Evolutionary conservation across 2,113 vertebrate genomes (phyloP), one percentile per base, ranked within the genome.

Genomic region (Notechis scutatus): DNA sequence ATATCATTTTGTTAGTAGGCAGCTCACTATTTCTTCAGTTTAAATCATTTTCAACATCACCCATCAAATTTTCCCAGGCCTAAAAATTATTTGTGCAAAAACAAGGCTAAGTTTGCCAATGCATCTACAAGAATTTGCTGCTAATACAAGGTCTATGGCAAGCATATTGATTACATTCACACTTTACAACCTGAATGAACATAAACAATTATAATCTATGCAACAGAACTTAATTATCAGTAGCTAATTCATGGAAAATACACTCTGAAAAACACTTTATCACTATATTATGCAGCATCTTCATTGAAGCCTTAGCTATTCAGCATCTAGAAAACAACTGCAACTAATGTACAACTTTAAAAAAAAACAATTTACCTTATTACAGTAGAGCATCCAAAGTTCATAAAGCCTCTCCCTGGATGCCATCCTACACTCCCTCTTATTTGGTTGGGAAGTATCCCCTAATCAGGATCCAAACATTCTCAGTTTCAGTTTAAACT

Each of bases 381-480:
- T 98, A 97, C 98, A 99, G 96, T 99, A 99, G 92, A 99, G 98
- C 99, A 99, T 99, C 99, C 99, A 99, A 93, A 99, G 98, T 97
- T 99, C 99, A 95, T 99, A 99, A 86, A 99, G 98, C 95, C 99
- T 98, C 96, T 99, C 99, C 85, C 98, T 98, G 96, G 99, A 99
- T 96, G 99, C 99, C 99, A 99, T 99, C 97, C 97, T 98, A 96
- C 94, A 91, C 89, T 91, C 96, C 64, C 92, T 95, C 94, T 91
- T 93, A 91, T 90, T 94, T 92, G 93, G 93, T 54, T 93, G n/a
- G 92, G 81, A 95, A 88, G 93, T 57, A 92, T 85, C 90, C 86
- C 92, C 90, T 50, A 74, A 95, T 98, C 96, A 97, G 94, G 96
- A 98, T 93, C 96, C 96, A 47, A 97, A 93, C 97, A 97, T 95